Evolutionary conservation across 1,140 invertebrate species (phyloP).

Genomic region (Caligus rogercresseyi): DNA sequence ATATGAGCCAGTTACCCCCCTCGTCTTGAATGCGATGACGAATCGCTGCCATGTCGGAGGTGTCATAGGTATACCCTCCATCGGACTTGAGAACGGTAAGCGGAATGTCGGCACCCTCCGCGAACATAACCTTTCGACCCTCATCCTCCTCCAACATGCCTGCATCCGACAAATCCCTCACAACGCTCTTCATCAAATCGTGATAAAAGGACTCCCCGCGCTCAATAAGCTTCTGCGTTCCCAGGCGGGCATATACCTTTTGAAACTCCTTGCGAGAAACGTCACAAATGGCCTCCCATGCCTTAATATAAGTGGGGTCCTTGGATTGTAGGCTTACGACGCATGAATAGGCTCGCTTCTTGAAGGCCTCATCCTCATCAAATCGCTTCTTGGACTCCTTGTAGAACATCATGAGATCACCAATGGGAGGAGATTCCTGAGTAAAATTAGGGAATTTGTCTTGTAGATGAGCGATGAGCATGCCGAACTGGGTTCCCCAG

Average conservation of each 20-base stretch:
- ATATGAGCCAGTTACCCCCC: constrained; percentile 74
- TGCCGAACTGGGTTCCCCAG: constrained; percentile 99
- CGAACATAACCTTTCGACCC: constrained; percentile 83
- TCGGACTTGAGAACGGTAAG: constrained; percentile 93
- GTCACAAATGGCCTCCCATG: constrained; percentile 90
- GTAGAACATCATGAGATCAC: constrained; percentile 71
- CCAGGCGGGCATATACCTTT: constrained; percentile 55
- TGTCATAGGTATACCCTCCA: constrained; percentile 97
- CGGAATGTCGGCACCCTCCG: constrained; percentile 42
- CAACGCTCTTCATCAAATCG: constrained; percentile 61
- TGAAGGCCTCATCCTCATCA: constrained; percentile 83
- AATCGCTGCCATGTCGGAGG: constrained; percentile 84
- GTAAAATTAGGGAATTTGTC: constrained; percentile 81
- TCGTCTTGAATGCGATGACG: constrained; percentile 73
- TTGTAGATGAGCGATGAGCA: constrained; percentile 86
- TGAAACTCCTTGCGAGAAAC: constrained; percentile 81
- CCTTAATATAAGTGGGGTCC: constrained; percentile 64
- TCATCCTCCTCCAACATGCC: constrained; percentile 58
- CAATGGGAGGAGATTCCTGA: constrained; percentile 63
- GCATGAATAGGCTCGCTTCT: constrained; percentile 78
- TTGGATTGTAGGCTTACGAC: constrained; percentile 81
- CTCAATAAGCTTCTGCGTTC: constrained; percentile 49
- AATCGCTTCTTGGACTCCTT: constrained; percentile 83
- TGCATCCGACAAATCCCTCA: constrained; percentile 54
- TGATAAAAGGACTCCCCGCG: constrained; percentile 98